phyloP scores from a whole-genome alignment of 2,888 invertebrate species.

The Sericinus montela region DNA sequence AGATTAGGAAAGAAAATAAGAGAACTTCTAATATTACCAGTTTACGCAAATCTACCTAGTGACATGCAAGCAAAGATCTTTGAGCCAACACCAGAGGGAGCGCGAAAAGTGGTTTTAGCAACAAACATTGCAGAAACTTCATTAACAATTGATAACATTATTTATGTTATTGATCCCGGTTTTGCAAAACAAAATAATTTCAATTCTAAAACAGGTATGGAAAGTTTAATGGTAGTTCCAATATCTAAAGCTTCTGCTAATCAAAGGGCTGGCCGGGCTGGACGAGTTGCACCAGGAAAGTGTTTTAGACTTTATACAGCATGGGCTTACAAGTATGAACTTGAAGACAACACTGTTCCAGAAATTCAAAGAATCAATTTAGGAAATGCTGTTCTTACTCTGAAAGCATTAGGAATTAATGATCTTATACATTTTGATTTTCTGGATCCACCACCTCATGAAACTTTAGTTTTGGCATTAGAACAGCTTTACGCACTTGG shows the following conservation, averaged over 20 bases:
- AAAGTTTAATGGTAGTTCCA: slow-evolving; percentile 98
- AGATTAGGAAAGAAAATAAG: slow-evolving; percentile 95
- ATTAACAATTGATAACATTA: slow-evolving; percentile 98
- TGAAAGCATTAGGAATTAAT: slow-evolving; percentile 98
- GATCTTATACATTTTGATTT: slow-evolving; percentile 99
- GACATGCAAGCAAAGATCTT: slow-evolving; percentile 99
- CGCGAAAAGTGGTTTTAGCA: slow-evolving; percentile 97
- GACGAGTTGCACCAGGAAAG: slow-evolving; percentile 97
- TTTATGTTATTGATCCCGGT: slow-evolving; percentile 99
- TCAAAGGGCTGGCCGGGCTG: slow-evolving; percentile 97
- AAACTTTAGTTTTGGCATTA: slow-evolving; percentile 93
- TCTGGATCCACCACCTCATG: slow-evolving; percentile 97
- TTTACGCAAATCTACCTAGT: slow-evolving; percentile 98
- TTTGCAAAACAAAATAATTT: slow-evolving; percentile 99
- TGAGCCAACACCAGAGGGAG: slow-evolving; percentile 97
- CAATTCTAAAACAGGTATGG: slow-evolving; percentile 98
- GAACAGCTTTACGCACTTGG: slow-evolving; percentile 99
- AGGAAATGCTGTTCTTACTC: slow-evolving; percentile 96
- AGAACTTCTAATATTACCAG: slow-evolving; percentile 95
- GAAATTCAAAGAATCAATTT: slow-evolving; percentile 99
- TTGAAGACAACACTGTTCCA: slow-evolving; percentile 98
- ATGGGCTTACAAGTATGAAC: slow-evolving; percentile 98
- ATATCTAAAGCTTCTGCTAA: slow-evolving; percentile 99
- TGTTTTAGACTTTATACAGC: slow-evolving; percentile 99
- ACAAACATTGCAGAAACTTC: slow-evolving; percentile 99